Evolutionary conservation across 1,140 invertebrate genomes (phyloP), one percentile per base, ranked within the genome.

Genomic region (Cotesia glomerata): DNA sequence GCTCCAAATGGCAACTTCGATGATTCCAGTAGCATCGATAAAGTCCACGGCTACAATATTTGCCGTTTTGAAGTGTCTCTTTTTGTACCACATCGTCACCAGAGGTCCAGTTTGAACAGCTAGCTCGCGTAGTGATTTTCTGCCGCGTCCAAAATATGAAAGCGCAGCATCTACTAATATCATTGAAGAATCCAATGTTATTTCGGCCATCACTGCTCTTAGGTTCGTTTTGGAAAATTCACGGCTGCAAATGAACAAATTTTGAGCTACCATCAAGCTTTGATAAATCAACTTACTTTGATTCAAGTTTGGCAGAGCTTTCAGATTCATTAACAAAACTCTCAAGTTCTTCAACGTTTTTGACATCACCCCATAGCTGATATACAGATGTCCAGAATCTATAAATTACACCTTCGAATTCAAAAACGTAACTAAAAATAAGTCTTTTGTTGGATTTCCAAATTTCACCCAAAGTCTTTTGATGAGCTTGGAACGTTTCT

Each of bases 31-130:
- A 3, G 67, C 56, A 61, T 69, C 54, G 1, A 69, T 34, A 35
- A 59, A 69, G 59, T 69, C 67, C 2, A 69, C 67, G 13, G 67
- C 67, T 5, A 69, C 67, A 69, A 69, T 45, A 59, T 69, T 69
- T 9, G 56, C 67, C 0, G n/a, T 39, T 18, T 54, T 2, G 59
- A 16, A 59, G 14, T 32, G 59, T 13, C 9, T 14, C 16, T 69
- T 35, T 5, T 69, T 56, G 39, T 59, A 69, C 54, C 67, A 61
- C 11, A 5, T 9, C 2, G 67, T 56, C 3, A 69, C 18, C 11
- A 45, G 39, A 2, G 32, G 54, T 26, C 67, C 67, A 13, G 39
- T 34, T 61, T 69, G 26, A 36, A 45, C 67, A 14, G 34, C 56
- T 5, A 56, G 32, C 35, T 36, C 34, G 16, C 67, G 67, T 18